These are phyloP conservation scores for Colletes latitarsis DNA, from an alignment of 1,140 invertebrate species.

Conservation along the genomic window DNA sequence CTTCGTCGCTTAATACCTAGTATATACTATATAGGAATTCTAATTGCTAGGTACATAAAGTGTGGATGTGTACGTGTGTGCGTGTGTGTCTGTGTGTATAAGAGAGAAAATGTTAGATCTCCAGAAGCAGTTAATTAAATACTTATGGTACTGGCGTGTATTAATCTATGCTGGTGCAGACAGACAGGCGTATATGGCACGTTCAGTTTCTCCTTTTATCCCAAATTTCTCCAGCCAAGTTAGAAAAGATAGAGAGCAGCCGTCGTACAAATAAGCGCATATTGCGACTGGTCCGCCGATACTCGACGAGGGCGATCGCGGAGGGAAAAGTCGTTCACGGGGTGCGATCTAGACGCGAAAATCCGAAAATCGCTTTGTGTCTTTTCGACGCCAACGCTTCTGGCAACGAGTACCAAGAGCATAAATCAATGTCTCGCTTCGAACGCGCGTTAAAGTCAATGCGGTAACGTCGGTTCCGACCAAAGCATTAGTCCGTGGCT, in stretches of 20 bases:
- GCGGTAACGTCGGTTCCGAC: not conserved
- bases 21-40: conserved; percentile 32
- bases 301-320: too few species aligned
- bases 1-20: conserved; percentile 16
- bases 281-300: not conserved
- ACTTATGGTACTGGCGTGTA: conserved; percentile 17
- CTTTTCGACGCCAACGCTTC: not conserved
- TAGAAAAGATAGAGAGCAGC: not conserved
- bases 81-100: not conserved
- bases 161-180: conserved; percentile 50
- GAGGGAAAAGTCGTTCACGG: conserved; percentile 34
- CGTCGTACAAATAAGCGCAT: not conserved
- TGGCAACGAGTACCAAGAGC: not conserved
- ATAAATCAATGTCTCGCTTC: conserved; percentile 6
- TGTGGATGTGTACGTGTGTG: conserved; percentile 21
- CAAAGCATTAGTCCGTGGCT: not conserved
- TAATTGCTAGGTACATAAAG: conserved; percentile 59
- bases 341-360: not conserved
- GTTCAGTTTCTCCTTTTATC: not conserved
- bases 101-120: not conserved
- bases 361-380: not conserved
- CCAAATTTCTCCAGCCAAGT: not conserved
- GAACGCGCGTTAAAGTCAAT: not conserved
- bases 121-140: conserved; percentile 36
- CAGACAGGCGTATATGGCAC: conserved; percentile 45